Conservation (phyloP, 2,797 vertebrate genomes). For the Malurus splendens region DNA sequence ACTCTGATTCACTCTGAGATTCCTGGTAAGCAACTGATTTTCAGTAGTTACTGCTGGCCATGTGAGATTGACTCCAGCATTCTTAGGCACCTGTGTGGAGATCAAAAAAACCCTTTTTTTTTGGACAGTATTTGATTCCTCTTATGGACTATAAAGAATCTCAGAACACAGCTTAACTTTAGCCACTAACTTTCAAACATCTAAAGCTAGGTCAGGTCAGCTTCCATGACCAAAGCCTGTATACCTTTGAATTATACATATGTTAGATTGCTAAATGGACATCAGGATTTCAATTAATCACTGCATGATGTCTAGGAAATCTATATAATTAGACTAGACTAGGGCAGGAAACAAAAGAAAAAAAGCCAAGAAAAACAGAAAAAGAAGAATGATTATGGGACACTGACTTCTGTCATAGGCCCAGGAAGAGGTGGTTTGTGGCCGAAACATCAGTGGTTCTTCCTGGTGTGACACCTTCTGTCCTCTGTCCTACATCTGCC, state of each 20-base stretch:
- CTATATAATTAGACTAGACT: not conserved
- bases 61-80: not conserved
- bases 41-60: not conserved
- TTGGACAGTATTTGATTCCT: not conserved
- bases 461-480: not conserved
- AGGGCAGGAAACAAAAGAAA: not conserved
- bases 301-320: not conserved
- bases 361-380: not conserved
- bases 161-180: not conserved
- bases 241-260: not conserved
- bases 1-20: not conserved
- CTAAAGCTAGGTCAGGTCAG: not conserved
- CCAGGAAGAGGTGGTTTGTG: not conserved
- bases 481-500: not conserved
- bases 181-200: not conserved
- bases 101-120: not conserved
- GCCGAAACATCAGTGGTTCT: not conserved
- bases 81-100: not conserved
- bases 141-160: not conserved
- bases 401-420: not conserved
- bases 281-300: not conserved
- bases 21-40: not conserved
- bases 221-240: not conserved
- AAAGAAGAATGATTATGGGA: not conserved
- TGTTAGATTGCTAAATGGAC: not conserved